Conservation (phyloP, 2,113 vertebrate species). For the Callipepla squamata region DNA sequence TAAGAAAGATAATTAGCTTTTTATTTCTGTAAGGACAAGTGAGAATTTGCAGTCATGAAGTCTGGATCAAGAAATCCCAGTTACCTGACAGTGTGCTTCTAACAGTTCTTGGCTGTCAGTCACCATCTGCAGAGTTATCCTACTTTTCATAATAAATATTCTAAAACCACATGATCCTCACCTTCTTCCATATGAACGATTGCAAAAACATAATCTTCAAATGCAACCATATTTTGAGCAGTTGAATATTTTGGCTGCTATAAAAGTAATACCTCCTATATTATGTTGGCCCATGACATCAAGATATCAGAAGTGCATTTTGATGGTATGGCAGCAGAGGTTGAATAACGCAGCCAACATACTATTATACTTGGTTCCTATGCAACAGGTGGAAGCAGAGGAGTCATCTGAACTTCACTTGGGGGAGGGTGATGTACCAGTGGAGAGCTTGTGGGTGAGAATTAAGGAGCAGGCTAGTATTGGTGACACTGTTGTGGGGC, state of each 20-base stretch:
- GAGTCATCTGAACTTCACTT: no score
- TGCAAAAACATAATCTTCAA: background rate
- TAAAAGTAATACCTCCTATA: background rate
- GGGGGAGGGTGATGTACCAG: no score
- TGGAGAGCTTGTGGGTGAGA: no score
- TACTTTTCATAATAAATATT: background rate
- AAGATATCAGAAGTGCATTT: background rate
- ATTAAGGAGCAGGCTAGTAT: no score
- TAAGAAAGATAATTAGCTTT: conserved; percentile 56
- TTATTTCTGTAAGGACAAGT: conserved; percentile 47
- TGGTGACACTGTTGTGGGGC: no score
- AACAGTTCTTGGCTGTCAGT: background rate
- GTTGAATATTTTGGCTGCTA: background rate
- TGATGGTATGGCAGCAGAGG: background rate
- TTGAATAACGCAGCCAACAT: background rate
- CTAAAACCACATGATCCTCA: background rate
- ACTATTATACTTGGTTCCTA: background rate
- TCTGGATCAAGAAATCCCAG: background rate
- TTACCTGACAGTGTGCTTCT: background rate
- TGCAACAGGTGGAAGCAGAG: background rate
- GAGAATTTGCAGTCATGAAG: conserved; percentile 10
- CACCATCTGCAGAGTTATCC: background rate
- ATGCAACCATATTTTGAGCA: background rate
- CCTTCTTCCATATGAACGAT: background rate
- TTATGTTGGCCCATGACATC: background rate